These are phyloP conservation scores for Semnornis frantzii DNA, from an alignment of 2,113 vertebrate genomes.

Conservation along the genomic window DNA sequence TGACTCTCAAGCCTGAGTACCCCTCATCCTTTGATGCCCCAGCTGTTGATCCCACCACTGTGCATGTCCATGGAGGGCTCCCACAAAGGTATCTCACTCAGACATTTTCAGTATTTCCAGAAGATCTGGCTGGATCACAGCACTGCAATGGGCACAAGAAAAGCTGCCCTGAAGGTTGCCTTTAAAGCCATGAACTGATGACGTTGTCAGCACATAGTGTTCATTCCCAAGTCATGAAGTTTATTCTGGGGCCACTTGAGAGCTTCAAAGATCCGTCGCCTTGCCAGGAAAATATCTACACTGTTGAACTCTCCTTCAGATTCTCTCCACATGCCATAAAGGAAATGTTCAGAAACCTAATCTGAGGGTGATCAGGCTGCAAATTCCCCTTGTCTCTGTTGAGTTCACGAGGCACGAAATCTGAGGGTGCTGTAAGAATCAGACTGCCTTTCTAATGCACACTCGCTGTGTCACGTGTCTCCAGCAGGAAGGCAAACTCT, in stretches of 20 bases:
- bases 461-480: neutral
- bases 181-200: constrained; percentile 7
- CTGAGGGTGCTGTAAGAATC: neutral
- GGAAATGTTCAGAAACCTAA: constrained; percentile 55
- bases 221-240: constrained; percentile 61
- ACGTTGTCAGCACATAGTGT: constrained; percentile 53
- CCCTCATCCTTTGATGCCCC: neutral
- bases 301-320: constrained; percentile 51
- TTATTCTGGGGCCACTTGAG: constrained; percentile 65
- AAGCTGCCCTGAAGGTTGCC: constrained; percentile 26
- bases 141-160: neutral
- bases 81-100: neutral
- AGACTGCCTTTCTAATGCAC: neutral
- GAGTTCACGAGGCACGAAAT: neutral
- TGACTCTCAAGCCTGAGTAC: neutral
- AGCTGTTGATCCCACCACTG: neutral
- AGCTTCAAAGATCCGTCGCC: constrained; percentile 32
- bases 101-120: neutral
- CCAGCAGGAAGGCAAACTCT: neutral
- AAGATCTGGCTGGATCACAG: neutral
- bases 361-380: constrained; percentile 5
- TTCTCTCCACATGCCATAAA: constrained; percentile 54
- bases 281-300: constrained; percentile 64
- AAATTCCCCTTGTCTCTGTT: constrained; percentile 9
- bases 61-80: neutral